Conservation (phyloP, 2,888 invertebrate genomes). For the Clitarchus hookeri region DNA sequence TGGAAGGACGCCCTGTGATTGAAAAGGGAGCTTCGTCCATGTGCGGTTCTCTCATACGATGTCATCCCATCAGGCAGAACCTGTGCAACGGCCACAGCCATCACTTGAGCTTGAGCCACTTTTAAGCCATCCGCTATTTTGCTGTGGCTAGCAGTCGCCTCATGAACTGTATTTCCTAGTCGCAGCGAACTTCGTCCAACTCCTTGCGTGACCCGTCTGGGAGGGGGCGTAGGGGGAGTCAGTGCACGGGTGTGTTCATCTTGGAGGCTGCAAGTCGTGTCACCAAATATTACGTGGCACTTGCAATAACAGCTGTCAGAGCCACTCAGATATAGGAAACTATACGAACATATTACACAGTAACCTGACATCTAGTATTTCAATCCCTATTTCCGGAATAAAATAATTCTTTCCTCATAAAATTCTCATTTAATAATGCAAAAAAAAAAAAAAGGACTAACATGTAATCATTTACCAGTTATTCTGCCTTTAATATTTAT, state of each 20-base stretch:
- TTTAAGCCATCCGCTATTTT: conserved; percentile 71
- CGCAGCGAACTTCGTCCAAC: conserved; percentile 46
- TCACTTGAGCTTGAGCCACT: conserved; percentile 72
- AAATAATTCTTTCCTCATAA: no score
- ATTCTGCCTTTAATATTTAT: no score
- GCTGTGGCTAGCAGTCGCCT: conserved; percentile 54
- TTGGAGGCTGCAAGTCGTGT: conserved; percentile 59
- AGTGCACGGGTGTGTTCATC: conserved; percentile 65
- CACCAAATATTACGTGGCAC: conserved; percentile 21
- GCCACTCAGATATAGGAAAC: neutral
- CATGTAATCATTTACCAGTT: no score
- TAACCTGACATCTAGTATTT: neutral
- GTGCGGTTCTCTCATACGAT: conserved; percentile 41
- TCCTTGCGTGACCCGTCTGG: conserved; percentile 55
- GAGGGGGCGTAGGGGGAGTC: conserved; percentile 65
- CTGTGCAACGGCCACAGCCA: conserved; percentile 68
- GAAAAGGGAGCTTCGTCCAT: conserved; percentile 48
- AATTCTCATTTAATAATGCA: no score
- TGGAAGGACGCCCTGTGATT: conserved; percentile 67
- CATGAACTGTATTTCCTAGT: conserved; percentile 51
- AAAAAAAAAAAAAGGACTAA: no score
- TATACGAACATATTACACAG: neutral
- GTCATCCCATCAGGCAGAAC: conserved; percentile 60
- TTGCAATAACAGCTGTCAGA: no score
- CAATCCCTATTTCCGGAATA: no score